phyloP scores from a whole-genome alignment of 1,140 invertebrate species.

The Lutraria rhynchaena region DNA sequence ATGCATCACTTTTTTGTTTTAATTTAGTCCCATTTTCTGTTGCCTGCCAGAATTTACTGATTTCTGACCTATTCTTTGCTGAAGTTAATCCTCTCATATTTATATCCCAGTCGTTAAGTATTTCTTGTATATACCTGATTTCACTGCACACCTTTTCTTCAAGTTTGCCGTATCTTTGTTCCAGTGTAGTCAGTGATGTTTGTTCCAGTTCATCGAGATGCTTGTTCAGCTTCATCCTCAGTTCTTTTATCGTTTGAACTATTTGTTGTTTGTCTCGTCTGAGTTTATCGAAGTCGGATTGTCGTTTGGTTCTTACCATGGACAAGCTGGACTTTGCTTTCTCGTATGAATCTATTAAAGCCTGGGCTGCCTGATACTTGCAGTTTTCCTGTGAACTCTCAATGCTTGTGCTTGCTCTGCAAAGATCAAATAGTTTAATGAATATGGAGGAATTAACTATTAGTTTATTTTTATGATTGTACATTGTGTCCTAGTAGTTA shows the following conservation, averaged over 20 bases:
- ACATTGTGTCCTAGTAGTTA: too few species aligned
- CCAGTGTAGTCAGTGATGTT: constrained; percentile 10
- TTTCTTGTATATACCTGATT: not conserved
- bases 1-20: constrained; percentile 23
- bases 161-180: not conserved
- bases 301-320: constrained; percentile 2
- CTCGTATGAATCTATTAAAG: constrained; percentile 32
- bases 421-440: too few species aligned
- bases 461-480: too few species aligned
- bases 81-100: constrained; percentile 8
- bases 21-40: constrained; percentile 1
- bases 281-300: constrained; percentile 4
- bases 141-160: constrained; percentile 16
- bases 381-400: not conserved
- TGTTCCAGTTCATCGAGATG: constrained; percentile 19
- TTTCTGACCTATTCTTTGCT: not conserved
- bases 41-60: not conserved
- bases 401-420: too few species aligned
- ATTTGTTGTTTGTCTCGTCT: constrained; percentile 13
- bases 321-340: constrained; percentile 22
- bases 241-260: constrained; percentile 16
- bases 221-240: constrained; percentile 5
- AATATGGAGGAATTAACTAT: too few species aligned
- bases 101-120: constrained; percentile 3
- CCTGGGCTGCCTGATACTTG: constrained; percentile 9